Percentiles rank a stretch among this genome's conserved stretches.
These are phyloP conservation scores for Arnoldichthys spilopterus DNA, from an alignment of 2,797 vertebrate genomes.

Conservation along the genomic window DNA sequence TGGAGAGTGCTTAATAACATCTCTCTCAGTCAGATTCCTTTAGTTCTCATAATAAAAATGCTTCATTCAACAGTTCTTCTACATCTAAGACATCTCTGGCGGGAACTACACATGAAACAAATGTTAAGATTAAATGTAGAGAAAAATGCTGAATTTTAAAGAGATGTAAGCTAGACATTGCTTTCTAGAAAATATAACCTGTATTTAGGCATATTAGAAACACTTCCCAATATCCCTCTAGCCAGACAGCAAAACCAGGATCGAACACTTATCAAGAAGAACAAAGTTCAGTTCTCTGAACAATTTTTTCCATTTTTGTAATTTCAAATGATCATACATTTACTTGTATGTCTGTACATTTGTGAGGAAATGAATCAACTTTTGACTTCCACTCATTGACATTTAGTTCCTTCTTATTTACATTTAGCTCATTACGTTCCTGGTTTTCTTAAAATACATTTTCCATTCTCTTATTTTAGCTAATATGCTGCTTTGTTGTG, in stretches of 20 bases:
- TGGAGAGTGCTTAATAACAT: conserved; percentile 60
- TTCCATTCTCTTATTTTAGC: neutral
- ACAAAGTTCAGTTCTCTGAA: neutral
- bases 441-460: too few relatives aligned
- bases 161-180: conserved; percentile 19
- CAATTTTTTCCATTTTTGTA: neutral
- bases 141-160: conserved; percentile 47
- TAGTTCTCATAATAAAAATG: conserved; percentile 61
- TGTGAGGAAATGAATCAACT: too few relatives aligned
- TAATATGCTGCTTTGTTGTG: neutral
- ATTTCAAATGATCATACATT: neutral
- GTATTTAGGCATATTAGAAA: neutral
- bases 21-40: conserved; percentile 60
- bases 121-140: too few relatives aligned
- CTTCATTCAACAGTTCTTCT: conserved; percentile 59
- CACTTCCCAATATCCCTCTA: neutral
- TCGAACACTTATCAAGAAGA: too few relatives aligned
- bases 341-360: too few relatives aligned
- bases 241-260: neutral
- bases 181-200: neutral
- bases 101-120: conserved; percentile 40
- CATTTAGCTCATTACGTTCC: too few relatives aligned
- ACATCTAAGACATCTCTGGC: conserved; percentile 34
- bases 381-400: too few relatives aligned
- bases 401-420: too few relatives aligned